phyloP scores from a whole-genome alignment of 2,113 vertebrate species.

The Gymnarchus niloticus region DNA sequence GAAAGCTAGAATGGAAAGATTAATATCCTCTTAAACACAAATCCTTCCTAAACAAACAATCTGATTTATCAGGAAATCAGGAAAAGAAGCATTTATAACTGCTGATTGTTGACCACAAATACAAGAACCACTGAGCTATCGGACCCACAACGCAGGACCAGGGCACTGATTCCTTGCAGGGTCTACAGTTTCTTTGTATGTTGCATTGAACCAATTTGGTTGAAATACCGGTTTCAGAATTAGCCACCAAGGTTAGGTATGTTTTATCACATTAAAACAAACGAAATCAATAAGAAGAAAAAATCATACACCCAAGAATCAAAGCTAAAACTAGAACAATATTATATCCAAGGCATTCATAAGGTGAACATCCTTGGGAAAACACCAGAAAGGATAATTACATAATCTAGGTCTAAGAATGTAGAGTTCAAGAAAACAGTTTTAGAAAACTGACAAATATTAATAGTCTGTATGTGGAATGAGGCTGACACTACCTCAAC shows the following conservation, averaged over 20 bases:
- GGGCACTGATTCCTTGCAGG: neutral
- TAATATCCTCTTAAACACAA: too few relatives aligned
- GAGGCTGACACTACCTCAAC: neutral
- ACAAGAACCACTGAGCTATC: neutral
- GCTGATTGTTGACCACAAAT: neutral
- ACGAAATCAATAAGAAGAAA: neutral
- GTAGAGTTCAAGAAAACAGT: neutral
- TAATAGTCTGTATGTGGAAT: neutral
- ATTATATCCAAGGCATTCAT: neutral
- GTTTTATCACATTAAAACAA: too few relatives aligned
- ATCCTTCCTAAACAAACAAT: neutral
- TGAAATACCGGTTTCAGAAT: neutral
- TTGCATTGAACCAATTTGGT: neutral
- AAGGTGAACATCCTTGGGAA: neutral
- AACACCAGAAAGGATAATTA: too few relatives aligned
- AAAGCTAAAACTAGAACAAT: neutral
- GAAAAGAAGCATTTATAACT: neutral
- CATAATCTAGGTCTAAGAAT: neutral
- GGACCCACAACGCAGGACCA: neutral
- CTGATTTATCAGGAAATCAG: neutral
- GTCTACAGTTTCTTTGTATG: neutral
- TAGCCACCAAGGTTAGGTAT: neutral
- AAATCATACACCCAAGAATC: neutral
- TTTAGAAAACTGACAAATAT: neutral
- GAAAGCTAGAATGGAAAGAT: too few relatives aligned